Evolutionary conservation across 2,113 vertebrate species (phyloP).

Genomic region (Ceratotherium simum): DNA sequence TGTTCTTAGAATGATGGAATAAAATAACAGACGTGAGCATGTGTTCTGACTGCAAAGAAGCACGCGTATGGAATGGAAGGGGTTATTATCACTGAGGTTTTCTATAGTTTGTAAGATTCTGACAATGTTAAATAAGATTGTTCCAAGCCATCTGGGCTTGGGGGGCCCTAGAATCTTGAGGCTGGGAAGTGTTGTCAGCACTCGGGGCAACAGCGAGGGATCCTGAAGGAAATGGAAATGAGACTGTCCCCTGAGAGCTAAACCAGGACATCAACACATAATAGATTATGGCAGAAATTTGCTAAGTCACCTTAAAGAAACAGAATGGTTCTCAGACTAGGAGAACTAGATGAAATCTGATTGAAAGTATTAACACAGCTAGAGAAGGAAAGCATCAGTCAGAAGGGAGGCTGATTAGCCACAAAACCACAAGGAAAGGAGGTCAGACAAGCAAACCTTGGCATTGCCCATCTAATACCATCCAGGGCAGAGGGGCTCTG

Average conservation of each 20-base stretch:
- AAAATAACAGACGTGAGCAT: not conserved
- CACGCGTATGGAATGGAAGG: not conserved
- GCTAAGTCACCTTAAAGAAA: slow-evolving; percentile 59
- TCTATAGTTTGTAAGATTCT: slow-evolving; percentile 42
- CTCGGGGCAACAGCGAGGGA: slow-evolving; percentile 25
- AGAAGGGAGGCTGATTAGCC: not conserved
- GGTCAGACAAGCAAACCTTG: not conserved
- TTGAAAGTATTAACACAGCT: not conserved
- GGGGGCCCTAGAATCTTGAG: slow-evolving; percentile 3
- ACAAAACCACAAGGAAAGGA: not conserved
- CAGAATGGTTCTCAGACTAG: slow-evolving; percentile 39
- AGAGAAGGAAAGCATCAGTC: not conserved
- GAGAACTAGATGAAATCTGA: not conserved
- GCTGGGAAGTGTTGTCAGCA: not conserved
- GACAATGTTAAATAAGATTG: slow-evolving; percentile 64
- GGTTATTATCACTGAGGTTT: not conserved
- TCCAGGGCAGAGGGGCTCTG: not conserved
- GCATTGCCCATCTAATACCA: not conserved
- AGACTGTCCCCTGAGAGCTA: slow-evolving; percentile 60
- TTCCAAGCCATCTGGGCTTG: slow-evolving; percentile 10
- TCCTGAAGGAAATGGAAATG: slow-evolving; percentile 48
- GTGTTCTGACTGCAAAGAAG: slow-evolving; percentile 28
- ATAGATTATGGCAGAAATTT: slow-evolving; percentile 51
- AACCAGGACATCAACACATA: slow-evolving; percentile 30
- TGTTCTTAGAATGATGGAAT: slow-evolving; percentile 7